Evolutionary conservation across 2,797 vertebrate genomes (phyloP).

Genomic region (Myripristis jacobus): DNA sequence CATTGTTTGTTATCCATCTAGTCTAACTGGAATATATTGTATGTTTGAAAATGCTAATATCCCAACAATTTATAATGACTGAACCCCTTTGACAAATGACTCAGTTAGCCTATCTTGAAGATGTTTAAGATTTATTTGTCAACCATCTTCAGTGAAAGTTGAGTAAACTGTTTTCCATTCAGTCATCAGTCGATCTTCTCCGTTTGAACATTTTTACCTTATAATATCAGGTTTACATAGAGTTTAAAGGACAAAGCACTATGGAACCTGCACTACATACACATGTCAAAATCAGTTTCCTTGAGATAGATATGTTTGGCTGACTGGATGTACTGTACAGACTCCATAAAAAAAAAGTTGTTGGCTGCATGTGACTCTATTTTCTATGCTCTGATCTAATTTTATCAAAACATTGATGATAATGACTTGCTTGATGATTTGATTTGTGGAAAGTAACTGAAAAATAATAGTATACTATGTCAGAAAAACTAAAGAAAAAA

Average conservation of each 20-base stretch:
- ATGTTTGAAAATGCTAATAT: conserved; percentile 40
- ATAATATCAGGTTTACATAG: conserved; percentile 40
- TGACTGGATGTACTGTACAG: conserved; percentile 68
- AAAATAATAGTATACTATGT: conserved; percentile 68
- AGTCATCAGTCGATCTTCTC: conserved; percentile 23
- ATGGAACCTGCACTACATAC: conserved; percentile 61
- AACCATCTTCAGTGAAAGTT: conserved; percentile 20
- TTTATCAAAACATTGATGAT: conserved; percentile 71
- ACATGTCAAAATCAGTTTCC: conserved; percentile 38
- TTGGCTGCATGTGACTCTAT: conserved; percentile 81
- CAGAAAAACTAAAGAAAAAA: conserved; percentile 52
- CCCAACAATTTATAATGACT: conserved; percentile 23
- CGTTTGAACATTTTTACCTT: conserved; percentile 31
- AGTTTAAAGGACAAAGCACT: conserved; percentile 46
- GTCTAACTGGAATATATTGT: conserved; percentile 29
- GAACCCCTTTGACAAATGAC: conserved; percentile 21
- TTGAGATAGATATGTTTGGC: conserved; percentile 36
- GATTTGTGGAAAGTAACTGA: conserved; percentile 75
- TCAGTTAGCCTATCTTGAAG: background rate
- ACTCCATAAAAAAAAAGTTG: conserved; percentile 52
- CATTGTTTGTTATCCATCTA: conserved; percentile 16
- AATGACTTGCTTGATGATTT: conserved; percentile 78
- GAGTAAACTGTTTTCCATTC: conserved; percentile 41
- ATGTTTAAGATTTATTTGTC: conserved; percentile 15
- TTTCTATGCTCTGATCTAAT: conserved; percentile 72